A percentile compares a stretch with the other conserved stretches of the same genome.
Conservation (phyloP, 2,888 invertebrate genomes). For the Cerastis leucographa region DNA sequence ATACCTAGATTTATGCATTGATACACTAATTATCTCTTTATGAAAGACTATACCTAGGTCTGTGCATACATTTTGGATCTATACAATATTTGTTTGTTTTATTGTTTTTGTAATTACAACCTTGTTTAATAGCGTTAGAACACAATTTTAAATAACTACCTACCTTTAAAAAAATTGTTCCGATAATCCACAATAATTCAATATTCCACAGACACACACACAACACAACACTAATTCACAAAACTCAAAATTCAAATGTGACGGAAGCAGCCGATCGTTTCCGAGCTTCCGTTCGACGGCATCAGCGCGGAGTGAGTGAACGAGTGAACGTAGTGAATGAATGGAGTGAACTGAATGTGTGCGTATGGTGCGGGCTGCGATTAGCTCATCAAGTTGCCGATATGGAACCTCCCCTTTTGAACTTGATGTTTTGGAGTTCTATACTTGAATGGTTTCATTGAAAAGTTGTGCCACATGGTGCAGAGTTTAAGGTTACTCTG, state of each 20-base stretch:
- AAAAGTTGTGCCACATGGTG: neutral
- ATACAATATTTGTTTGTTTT: neutral
- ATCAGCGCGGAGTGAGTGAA: conserved; percentile 69
- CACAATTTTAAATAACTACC: neutral
- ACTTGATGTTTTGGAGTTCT: conserved; percentile 47
- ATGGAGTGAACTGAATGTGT: conserved; percentile 51
- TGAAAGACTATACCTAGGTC: neutral
- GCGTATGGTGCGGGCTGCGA: conserved; percentile 66
- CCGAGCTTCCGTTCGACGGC: conserved; percentile 64
- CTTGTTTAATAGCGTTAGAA: neutral
- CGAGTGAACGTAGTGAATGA: conserved; percentile 68
- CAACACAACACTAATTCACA: conserved; percentile 53
- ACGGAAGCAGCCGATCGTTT: conserved; percentile 58
- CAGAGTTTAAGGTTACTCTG: neutral
- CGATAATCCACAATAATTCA: conserved; percentile 16
- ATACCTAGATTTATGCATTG: conserved; percentile 37
- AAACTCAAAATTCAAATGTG: conserved; percentile 56
- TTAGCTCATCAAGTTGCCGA: conserved; percentile 72
- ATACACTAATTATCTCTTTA: conserved; percentile 21
- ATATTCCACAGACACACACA: conserved; percentile 45
- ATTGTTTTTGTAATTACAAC: neutral
- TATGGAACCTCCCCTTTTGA: conserved; percentile 74
- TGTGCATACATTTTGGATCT: neutral
- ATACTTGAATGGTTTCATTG: conserved; percentile 24
- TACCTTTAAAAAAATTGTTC: conserved; percentile 34